phyloP scores from a whole-genome alignment of 2,113 vertebrate genomes.

The Puma concolor region DNA sequence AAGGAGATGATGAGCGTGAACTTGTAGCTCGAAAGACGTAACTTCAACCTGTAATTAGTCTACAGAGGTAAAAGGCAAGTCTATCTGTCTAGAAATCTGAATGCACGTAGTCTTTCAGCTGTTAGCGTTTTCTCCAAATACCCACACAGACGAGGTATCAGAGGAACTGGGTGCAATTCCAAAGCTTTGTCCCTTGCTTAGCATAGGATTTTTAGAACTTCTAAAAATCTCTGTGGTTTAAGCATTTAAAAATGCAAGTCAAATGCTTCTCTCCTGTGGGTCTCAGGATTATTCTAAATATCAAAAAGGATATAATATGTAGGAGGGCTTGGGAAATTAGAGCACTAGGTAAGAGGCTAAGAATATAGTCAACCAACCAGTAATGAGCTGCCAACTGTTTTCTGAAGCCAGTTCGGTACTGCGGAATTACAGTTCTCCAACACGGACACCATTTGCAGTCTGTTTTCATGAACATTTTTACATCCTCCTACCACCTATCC shows the following conservation, averaged over 20 bases:
- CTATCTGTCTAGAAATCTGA: neutral
- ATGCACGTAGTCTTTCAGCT: neutral
- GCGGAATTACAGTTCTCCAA: neutral
- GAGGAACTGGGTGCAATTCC: neutral
- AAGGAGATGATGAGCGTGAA: neutral
- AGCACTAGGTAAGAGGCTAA: neutral
- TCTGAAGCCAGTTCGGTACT: neutral
- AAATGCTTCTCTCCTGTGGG: neutral
- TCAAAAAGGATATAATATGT: neutral
- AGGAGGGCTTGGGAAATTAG: neutral
- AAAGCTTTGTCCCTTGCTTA: neutral
- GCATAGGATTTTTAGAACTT: neutral
- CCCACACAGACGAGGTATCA: neutral
- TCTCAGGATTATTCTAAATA: neutral
- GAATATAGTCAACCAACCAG: neutral
- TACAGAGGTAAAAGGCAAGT: neutral
- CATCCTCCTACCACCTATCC: neutral
- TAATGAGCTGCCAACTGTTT: neutral
- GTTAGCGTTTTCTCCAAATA: neutral
- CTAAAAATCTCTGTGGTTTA: neutral
- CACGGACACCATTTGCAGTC: neutral
- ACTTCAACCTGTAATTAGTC: neutral
- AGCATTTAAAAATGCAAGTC: constrained; percentile 19
- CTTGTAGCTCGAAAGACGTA: neutral
- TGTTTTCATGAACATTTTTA: neutral